Evolutionary conservation across 1,140 invertebrate genomes (phyloP).

Genomic region (Gonioctena quinquepunctata): DNA sequence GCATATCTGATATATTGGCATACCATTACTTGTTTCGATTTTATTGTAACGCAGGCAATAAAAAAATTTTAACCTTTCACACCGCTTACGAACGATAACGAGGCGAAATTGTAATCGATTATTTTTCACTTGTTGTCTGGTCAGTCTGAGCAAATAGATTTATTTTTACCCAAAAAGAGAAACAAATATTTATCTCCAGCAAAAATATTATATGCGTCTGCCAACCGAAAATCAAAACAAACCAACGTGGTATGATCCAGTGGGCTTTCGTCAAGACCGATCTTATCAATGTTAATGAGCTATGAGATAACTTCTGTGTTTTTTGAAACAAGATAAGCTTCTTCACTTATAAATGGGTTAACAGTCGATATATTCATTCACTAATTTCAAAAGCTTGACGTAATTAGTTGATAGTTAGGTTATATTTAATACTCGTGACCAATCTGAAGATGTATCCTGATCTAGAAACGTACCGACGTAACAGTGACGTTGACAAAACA

Average conservation of each 20-base stretch:
- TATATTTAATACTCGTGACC: background rate
- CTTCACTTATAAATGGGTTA: background rate
- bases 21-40: too few species aligned
- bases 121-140: too few species aligned
- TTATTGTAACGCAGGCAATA: too few species aligned
- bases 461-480: background rate
- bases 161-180: too few species aligned
- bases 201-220: too few species aligned
- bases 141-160: too few species aligned
- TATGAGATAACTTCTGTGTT: background rate
- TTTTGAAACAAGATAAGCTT: background rate
- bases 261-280: background rate
- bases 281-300: background rate
- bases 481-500: background rate
- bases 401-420: background rate
- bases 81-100: too few species aligned
- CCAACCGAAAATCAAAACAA: background rate
- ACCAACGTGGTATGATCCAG: background rate
- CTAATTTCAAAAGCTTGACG: background rate
- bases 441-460: conserved; percentile 10
- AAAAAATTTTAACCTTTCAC: too few species aligned
- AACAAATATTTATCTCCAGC: too few species aligned
- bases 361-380: background rate
- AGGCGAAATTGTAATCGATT: too few species aligned
- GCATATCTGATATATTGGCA: too few species aligned